Percentiles rank a stretch among this genome's conserved stretches.
phyloP scores from a whole-genome alignment of 2,797 vertebrate species.

The Sandelia bainsii region DNA sequence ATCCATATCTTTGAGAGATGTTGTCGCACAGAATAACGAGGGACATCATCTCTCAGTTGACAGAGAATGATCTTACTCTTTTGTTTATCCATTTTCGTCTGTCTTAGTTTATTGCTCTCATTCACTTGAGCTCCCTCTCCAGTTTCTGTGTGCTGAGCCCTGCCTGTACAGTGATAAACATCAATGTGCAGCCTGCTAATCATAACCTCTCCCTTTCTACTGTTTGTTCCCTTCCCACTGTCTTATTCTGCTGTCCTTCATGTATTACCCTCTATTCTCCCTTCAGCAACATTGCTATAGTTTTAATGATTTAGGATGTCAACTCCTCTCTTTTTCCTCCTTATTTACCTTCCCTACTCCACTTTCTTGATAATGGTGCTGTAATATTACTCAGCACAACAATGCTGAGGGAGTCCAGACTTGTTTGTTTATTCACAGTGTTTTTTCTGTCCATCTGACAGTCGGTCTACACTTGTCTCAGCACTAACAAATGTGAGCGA shows the following conservation, averaged over 20 bases:
- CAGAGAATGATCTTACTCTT: conserved; percentile 32
- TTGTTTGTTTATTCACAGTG: conserved; percentile 45
- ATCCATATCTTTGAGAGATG: conserved; percentile 18
- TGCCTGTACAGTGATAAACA: conserved; percentile 29
- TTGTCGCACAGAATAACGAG: conserved; percentile 27
- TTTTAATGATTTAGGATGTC: conserved; percentile 7
- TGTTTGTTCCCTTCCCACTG: not conserved
- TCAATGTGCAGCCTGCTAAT: conserved; percentile 19
- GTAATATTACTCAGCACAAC: conserved; percentile 40
- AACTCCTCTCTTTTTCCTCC: not conserved
- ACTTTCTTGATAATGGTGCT: conserved; percentile 30
- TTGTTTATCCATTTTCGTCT: conserved; percentile 19
- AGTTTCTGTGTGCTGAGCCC: conserved; percentile 14
- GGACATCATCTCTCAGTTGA: conserved; percentile 41
- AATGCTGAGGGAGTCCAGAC: conserved; percentile 46
- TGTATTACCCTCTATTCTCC: not conserved
- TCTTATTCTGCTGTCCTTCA: not conserved
- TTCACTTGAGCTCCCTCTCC: conserved; percentile 29
- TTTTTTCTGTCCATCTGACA: conserved; percentile 9
- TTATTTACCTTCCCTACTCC: not conserved
- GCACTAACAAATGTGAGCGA: not conserved
- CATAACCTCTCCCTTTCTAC: not conserved
- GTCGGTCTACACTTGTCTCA: conserved; percentile 18
- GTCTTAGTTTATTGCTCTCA: conserved; percentile 50
- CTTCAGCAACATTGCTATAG: not conserved